Conservation (phyloP, 2,888 invertebrate species). For the Agrochola macilenta region DNA sequence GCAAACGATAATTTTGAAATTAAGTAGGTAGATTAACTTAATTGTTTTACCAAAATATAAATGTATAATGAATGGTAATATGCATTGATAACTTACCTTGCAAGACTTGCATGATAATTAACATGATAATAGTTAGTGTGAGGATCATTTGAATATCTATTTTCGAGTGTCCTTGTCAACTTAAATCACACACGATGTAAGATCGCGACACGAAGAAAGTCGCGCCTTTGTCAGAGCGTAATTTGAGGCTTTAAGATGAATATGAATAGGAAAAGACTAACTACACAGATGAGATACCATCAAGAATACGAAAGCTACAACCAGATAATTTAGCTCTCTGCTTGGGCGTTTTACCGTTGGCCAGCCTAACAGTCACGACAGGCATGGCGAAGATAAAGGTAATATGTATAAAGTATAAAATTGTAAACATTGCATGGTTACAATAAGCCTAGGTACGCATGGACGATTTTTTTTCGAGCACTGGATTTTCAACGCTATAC, state of each 20-base stretch:
- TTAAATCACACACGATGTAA: background rate
- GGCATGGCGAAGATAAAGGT: background rate
- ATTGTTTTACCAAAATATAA: background rate
- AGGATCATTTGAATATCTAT: background rate
- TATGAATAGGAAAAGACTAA: background rate
- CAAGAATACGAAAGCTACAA: slow-evolving; percentile 16
- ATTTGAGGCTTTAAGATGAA: background rate
- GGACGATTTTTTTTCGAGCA: no score
- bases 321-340: background rate
- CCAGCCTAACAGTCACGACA: background rate
- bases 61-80: background rate
- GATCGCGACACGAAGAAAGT: background rate
- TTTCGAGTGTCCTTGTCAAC: background rate
- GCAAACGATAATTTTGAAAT: no score
- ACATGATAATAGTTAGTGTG: background rate
- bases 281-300: background rate
- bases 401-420: background rate
- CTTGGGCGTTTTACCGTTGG: background rate
- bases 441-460: background rate
- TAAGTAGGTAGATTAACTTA: no score
- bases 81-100: background rate
- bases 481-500: no score
- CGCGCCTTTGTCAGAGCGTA: no score
- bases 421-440: background rate
- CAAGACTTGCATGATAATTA: background rate